These are phyloP conservation scores for Teinopalpus imperialis DNA, from an alignment of 2,888 invertebrate genomes.

Conservation along the genomic window DNA sequence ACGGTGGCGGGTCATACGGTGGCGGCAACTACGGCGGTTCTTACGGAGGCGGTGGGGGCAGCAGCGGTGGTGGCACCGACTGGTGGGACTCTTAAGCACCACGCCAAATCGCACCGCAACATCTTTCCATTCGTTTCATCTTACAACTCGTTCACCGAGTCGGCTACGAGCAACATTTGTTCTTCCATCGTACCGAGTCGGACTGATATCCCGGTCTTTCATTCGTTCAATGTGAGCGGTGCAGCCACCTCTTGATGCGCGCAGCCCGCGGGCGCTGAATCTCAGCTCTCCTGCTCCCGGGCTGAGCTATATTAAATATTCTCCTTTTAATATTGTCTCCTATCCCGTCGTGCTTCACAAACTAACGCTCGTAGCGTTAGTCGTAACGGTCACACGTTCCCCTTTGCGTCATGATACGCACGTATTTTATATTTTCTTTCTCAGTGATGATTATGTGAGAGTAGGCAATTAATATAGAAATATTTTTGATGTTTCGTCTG, in stretches of 20 bases:
- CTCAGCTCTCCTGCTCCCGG: slow-evolving; percentile 57
- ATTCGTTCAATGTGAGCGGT: slow-evolving; percentile 38
- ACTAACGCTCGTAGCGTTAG: slow-evolving; percentile 40
- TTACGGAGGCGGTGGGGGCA: slow-evolving; percentile 72
- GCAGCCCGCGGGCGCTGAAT: slow-evolving; percentile 61
- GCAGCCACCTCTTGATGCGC: slow-evolving; percentile 44
- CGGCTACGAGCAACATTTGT: slow-evolving; percentile 26
- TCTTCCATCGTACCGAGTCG: slow-evolving; percentile 34
- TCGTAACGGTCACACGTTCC: slow-evolving; percentile 50
- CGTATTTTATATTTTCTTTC: slow-evolving; percentile 53
- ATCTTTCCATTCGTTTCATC: too few relatives aligned
- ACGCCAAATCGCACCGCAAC: slow-evolving; percentile 32
- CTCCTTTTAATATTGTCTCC: slow-evolving; percentile 28
- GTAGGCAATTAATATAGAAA: slow-evolving; percentile 72
- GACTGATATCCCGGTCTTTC: slow-evolving; percentile 55
- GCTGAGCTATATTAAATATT: slow-evolving; percentile 29
- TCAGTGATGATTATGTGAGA: slow-evolving; percentile 64
- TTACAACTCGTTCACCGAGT: too few relatives aligned
- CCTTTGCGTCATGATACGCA: slow-evolving; percentile 50
- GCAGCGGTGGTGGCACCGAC: slow-evolving; percentile 70
- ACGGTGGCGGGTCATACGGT: slow-evolving; percentile 67
- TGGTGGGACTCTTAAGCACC: slow-evolving; percentile 75
- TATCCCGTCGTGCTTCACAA: slow-evolving; percentile 34
- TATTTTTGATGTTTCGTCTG: slow-evolving; percentile 78
- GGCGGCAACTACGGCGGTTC: slow-evolving; percentile 74